Evolutionary conservation across 2,888 invertebrate species (phyloP).

Genomic region (Hymenopus coronatus): DNA sequence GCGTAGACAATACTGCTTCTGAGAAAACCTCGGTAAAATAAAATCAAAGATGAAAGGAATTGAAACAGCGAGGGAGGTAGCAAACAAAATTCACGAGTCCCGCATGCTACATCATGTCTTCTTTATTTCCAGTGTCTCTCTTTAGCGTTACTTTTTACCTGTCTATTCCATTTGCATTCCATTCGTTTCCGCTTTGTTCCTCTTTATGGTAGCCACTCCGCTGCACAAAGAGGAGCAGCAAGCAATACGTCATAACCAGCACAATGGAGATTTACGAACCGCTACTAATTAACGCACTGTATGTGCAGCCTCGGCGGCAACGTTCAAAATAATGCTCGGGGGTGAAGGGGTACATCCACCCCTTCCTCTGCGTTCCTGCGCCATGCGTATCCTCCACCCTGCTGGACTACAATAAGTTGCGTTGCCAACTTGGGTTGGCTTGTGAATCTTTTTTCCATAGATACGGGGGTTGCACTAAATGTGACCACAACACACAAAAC

Average conservation of each 20-base stretch:
- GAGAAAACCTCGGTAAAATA: too few species aligned
- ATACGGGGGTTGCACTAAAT: too few species aligned
- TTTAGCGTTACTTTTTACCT: background rate
- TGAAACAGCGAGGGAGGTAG: too few species aligned
- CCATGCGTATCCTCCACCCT: background rate
- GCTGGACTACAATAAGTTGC: too few species aligned
- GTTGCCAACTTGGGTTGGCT: background rate
- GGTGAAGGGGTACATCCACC: background rate
- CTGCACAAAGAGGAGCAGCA: background rate
- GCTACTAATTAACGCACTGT: conserved; percentile 22
- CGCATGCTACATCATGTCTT: background rate
- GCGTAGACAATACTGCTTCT: too few species aligned
- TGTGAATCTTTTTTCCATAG: background rate
- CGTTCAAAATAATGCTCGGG: background rate
- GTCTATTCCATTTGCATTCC: background rate
- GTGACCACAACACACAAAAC: too few species aligned
- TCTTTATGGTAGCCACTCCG: background rate
- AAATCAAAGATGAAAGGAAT: too few species aligned
- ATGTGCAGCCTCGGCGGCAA: background rate
- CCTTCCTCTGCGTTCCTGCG: conserved; percentile 7
- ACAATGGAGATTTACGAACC: conserved; percentile 24
- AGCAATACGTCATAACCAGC: conserved; percentile 19
- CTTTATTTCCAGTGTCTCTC: background rate
- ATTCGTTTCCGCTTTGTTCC: background rate
- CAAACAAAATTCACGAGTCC: background rate